phyloP scores from a whole-genome alignment of 2,888 invertebrate genomes.

The Ecliptopera silaceata region DNA sequence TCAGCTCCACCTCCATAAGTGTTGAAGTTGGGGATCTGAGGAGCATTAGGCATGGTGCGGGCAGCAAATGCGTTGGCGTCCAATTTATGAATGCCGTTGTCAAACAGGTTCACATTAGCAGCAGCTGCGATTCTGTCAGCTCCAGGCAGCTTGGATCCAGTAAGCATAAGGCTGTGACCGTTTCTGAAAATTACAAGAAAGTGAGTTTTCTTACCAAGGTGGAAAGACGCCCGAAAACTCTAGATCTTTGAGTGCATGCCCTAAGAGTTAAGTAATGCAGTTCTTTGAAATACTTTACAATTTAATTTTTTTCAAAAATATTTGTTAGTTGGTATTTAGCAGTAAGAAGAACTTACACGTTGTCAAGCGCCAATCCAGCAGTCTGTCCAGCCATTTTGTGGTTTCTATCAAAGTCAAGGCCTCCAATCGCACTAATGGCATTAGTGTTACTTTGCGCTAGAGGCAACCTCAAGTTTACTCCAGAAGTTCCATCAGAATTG shows the following conservation, averaged over 20 bases:
- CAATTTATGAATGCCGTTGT: constrained; percentile 49
- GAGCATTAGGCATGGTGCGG: constrained; percentile 51
- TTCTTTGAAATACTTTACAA: no score
- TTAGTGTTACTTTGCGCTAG: constrained; percentile 45
- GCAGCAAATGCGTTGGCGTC: constrained; percentile 58
- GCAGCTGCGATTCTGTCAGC: constrained; percentile 49
- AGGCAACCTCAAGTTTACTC: constrained; percentile 42
- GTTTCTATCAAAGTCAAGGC: constrained; percentile 35
- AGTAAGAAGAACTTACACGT: constrained; percentile 48
- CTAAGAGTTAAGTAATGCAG: no score
- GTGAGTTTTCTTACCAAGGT: neutral
- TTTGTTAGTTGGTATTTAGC: neutral
- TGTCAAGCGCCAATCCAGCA: constrained; percentile 53
- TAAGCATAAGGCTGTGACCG: constrained; percentile 52
- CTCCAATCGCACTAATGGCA: constrained; percentile 47
- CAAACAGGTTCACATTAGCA: constrained; percentile 48
- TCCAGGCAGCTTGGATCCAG: constrained; percentile 46
- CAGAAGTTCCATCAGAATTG: constrained; percentile 38
- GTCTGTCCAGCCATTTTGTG: constrained; percentile 40
- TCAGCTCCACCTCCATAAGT: constrained; percentile 58
- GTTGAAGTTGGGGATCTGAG: constrained; percentile 55
- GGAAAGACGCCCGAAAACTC: no score
- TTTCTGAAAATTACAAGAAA: constrained; percentile 38
- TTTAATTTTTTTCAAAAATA: no score
- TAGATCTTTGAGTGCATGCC: no score